phyloP scores from a whole-genome alignment of 2,113 vertebrate genomes.

The Larimichthys crocea region DNA sequence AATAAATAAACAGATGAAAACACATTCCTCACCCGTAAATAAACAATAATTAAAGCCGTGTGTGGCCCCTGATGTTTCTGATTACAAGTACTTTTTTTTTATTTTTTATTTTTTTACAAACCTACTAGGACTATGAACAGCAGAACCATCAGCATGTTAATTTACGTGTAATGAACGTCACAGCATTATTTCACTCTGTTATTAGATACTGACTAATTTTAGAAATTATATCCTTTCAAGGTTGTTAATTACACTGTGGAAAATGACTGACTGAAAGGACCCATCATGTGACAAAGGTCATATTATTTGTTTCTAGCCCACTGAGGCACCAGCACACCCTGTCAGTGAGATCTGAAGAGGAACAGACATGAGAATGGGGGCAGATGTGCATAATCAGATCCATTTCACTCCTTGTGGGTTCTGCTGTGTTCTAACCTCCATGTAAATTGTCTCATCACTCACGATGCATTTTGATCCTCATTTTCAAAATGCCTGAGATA shows the following conservation, averaged over 20 bases:
- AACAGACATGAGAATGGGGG: slow-evolving; percentile 19
- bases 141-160: not conserved
- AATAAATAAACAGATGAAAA: too few relatives aligned
- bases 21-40: not conserved
- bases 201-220: slow-evolving; percentile 15
- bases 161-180: not conserved
- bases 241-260: slow-evolving; percentile 24
- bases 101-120: too few relatives aligned
- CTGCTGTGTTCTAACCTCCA: slow-evolving; percentile 21
- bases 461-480: slow-evolving; percentile 22
- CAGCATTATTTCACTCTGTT: not conserved
- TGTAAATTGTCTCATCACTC: slow-evolving; percentile 33
- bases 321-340: slow-evolving; percentile 4
- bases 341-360: slow-evolving; percentile 31
- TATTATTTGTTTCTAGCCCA: not conserved
- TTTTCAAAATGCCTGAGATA: slow-evolving; percentile 45
- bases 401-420: slow-evolving; percentile 31
- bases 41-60: not conserved
- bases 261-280: slow-evolving; percentile 19
- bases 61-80: not conserved
- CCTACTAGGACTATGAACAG: not conserved
- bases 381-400: slow-evolving; percentile 52
- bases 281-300: slow-evolving; percentile 2
- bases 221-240: slow-evolving; percentile 8
- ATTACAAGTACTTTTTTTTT: too few relatives aligned